Conservation (phyloP, 2,113 vertebrate species). For the Rynchops niger region DNA sequence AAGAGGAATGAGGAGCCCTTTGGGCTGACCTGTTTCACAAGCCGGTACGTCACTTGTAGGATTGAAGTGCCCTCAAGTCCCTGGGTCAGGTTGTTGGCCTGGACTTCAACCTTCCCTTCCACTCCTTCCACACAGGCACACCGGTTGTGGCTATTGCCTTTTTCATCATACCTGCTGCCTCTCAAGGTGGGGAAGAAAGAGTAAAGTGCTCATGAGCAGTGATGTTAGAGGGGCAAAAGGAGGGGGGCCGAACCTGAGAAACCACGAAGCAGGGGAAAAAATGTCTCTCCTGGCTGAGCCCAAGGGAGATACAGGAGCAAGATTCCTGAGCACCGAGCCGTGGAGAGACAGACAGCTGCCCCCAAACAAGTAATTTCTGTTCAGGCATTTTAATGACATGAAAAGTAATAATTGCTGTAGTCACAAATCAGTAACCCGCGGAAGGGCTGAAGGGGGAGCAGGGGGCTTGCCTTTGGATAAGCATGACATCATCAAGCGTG, state of each 20-base stretch:
- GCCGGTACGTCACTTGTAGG: neutral
- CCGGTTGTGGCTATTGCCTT: neutral
- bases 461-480: neutral
- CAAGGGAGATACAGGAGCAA: neutral
- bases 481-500: neutral
- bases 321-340: neutral
- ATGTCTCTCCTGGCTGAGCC: neutral
- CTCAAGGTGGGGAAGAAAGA: neutral
- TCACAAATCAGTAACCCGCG: neutral
- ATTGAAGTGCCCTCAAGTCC: neutral
- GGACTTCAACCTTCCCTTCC: neutral
- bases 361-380: neutral
- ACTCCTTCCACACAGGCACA: neutral
- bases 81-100: neutral
- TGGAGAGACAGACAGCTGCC: neutral
- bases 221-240: rapidly evolving
- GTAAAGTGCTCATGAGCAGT: neutral
- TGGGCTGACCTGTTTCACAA: neutral
- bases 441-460: neutral
- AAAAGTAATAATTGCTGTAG: neutral
- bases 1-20: neutral
- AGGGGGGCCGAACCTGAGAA: neutral
- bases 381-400: conserved; percentile 1
- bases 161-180: neutral
- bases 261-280: neutral